These are phyloP conservation scores for Tetramorium parvispinum DNA, from an alignment of 1,140 invertebrate species.

Conservation along the genomic window DNA sequence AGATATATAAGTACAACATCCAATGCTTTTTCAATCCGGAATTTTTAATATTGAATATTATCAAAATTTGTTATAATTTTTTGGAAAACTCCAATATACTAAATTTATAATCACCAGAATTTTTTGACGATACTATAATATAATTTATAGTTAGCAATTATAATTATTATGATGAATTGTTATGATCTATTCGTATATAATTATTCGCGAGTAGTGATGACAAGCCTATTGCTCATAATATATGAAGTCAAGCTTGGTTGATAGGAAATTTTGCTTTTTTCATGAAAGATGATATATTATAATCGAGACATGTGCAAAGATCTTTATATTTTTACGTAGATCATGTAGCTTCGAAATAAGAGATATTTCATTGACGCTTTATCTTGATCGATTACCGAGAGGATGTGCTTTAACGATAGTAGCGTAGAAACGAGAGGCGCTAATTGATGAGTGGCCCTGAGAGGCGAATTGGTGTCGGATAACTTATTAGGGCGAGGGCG, in stretches of 20 bases:
- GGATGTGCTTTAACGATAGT: constrained; percentile 26
- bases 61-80: background rate
- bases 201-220: background rate
- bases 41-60: background rate
- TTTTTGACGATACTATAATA: background rate
- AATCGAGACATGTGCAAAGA: background rate
- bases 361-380: constrained; percentile 19
- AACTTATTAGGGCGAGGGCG: constrained; percentile 46
- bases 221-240: background rate
- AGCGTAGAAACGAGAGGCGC: constrained; percentile 32
- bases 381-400: constrained; percentile 48
- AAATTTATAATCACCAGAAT: constrained; percentile 22
- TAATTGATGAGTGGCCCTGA: constrained; percentile 55
- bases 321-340: constrained; percentile 13
- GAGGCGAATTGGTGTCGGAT: constrained; percentile 53
- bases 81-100: background rate
- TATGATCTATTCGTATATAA: background rate
- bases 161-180: background rate
- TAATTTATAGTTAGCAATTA: background rate
- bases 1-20: background rate
- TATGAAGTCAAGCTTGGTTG: background rate
- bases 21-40: background rate
- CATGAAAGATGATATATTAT: background rate
- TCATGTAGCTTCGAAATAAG: constrained; percentile 27
- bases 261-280: background rate